Evolutionary conservation across 2,888 invertebrate genomes (phyloP), one percentile per base, ranked within the genome.

Genomic region (Ophion ventricosus): DNA sequence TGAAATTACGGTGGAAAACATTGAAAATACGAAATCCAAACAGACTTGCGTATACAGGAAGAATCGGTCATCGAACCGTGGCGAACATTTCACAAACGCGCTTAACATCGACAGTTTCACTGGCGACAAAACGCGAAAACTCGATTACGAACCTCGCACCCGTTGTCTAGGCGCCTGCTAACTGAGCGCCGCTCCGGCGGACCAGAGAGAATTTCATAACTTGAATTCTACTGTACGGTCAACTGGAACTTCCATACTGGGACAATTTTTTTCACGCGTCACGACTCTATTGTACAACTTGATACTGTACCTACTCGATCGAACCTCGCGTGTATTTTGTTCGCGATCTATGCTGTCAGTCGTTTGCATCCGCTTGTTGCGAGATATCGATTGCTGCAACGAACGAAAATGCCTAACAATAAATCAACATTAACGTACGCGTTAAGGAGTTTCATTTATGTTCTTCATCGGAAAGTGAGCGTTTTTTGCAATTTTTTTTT

Each of bases 51-150:
- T 17, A 69, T 49, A 79, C 70, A n/a, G 40, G 43, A 29, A 69
- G 74, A 74, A 67, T 79, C 70, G 84, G 26, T 81, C 76, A 80
- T 77, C 84, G 73, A 73, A 83, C 72, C 78, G 70, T 61, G 72
- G 5, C 77, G 74, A 78, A 84, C 78, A 87, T 86, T 88, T 85
- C 85, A 87, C 82, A 82, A 84, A 86, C 86, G 82, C 82, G 81
- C 67, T 76, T 76, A 82, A 80, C 82, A 72, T 56, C 66, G 77
- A 80, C 61, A 61, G 73, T 80, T 67, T 72, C 61, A 63, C 40
- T 54, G 23, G 43, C 74, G 70, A 84, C 78, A 76, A 84, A 82
- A 84, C 59, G 81, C 78, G 84, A 82, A 79, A 84, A 84, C 73
- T 86, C 84, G 81, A 84, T 85, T 84, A 85, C 66, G 79, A 77